Conservation (phyloP, 2,888 invertebrate species). For the Amphipoea oculea region DNA sequence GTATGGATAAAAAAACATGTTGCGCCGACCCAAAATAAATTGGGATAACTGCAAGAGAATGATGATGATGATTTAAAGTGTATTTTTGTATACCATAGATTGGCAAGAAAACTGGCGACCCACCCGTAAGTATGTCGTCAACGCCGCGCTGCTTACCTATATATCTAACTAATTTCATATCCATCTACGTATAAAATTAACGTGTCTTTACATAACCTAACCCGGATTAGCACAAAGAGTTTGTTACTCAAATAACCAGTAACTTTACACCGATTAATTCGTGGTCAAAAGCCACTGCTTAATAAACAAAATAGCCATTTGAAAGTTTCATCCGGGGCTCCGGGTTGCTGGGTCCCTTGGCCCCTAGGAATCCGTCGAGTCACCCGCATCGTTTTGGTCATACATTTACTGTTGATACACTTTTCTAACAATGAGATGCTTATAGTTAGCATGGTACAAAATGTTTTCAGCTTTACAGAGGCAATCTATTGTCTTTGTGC, state of each 20-base stretch:
- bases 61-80: too few species aligned
- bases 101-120: not conserved
- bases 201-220: not conserved
- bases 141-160: not conserved
- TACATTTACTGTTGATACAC: constrained; percentile 16
- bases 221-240: constrained; percentile 23
- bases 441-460: constrained; percentile 24
- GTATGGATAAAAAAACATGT: too few species aligned
- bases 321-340: constrained; percentile 18
- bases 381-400: constrained; percentile 22
- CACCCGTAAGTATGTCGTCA: not conserved
- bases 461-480: not conserved
- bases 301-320: constrained; percentile 30
- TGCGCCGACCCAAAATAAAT: too few species aligned
- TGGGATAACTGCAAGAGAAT: too few species aligned
- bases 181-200: not conserved
- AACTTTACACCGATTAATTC: not conserved
- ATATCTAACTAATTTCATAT: not conserved
- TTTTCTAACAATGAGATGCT: constrained; percentile 11
- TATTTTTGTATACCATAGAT: not conserved
- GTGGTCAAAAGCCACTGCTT: constrained; percentile 4
- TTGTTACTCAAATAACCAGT: constrained; percentile 30
- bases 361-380: constrained; percentile 27
- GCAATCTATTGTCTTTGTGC: constrained; percentile 12
- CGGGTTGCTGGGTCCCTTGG: not conserved